Base-by-base conservation (phyloP, 2,888 invertebrate species). In the Idaea straminata region DNA sequence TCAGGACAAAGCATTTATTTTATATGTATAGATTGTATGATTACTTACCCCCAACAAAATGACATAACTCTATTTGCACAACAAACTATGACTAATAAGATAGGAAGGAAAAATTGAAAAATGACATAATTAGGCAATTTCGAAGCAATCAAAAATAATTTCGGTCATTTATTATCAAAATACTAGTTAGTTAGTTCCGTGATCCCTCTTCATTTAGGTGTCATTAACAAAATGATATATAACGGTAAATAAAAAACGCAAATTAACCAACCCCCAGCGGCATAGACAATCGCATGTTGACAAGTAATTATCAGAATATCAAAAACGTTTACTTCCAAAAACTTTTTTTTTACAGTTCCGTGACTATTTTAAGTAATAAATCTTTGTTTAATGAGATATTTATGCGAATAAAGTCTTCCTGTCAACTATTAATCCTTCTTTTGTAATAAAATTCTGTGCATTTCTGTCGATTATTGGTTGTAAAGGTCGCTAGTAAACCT, bases 231-330 rank as follows among this genome's bases (percentile, higher is more conserved):
- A 89, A 90, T 91, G 91, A 91, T 89, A 89, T 89, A 90, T 90
- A 84, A 82, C 81, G 66, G 81, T 71, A 82, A 87, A 88, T 87
- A 89, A 88, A 90, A 77, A 86, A 88, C 80, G 77, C 80, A 81
- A 89, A 89, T 88, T 86, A 89, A 87, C 79, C 81, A 80, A 76
- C 82, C 64, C 67, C 82, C 78, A 77, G 74, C 79, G 79, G 81
- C 81, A 91, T 88, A 92, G 91, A 91, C 89, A 91, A 88, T 92
- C 89, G 92, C 92, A 92, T 92, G 92, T 84, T 88, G 88, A 81
- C 85, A 89, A 91, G 88, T 92, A 92, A 92, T 92, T 92, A 92
- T 91, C 86, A 88, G 85, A 88, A 81, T 92, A 92, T 91, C 86
- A 88, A 85, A 88, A 82, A 76, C 83, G 80, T 86, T 86, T 83